Base-by-base conservation (phyloP, 1,140 invertebrate species). In the Drosophila lowei region DNA sequence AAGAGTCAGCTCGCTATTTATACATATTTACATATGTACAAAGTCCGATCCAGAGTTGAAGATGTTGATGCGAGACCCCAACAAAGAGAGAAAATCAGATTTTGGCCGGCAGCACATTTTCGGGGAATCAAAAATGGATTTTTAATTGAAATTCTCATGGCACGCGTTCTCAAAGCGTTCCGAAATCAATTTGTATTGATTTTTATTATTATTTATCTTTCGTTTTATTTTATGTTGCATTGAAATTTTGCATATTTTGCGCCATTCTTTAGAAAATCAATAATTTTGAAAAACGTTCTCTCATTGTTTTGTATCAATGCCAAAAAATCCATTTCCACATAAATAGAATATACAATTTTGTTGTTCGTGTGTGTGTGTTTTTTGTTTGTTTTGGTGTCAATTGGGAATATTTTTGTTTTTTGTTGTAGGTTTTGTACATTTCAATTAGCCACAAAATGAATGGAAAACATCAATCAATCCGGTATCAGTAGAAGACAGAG, bases 1-100 rank as follows among this genome's bases (percentile, higher is more conserved):
- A 42, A 90, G 71, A 8, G 89, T 90, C 89, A 90, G 72, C 75
- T 90, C 89, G 64, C 89, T 89, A 47, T 34, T 48, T 38, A 13
- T 13, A 38, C 11, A 38, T 13, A 13, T 68, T 13, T 38, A 47
- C 63, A 48, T 65, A 41, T 25, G 18, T 48, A 47, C 57, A 47
- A 47, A n/a, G 64, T 59, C 43, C 55, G 18, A 65, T 79, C 80
- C 80, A 84, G 44, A 57, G 62, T 58, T 41, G 55, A 63, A 18
- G 9, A 48, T 49, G 47, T 44, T 41, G 47, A 38, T 30, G 38
- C 34, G 34, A 34, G 21, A 49, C 34, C 60, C 50, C 71, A 55
- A 50, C 71, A 74, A 66, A 75, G 71, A 75, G 43, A 66, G 38
- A 75, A 75, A 70, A 68, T 70, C 28, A 75, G 43, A 59, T 65